These are phyloP conservation scores for Pocillopora verrucosa DNA, from an alignment of 64 coral and sea anemone species.

Conservation along the genomic window DNA sequence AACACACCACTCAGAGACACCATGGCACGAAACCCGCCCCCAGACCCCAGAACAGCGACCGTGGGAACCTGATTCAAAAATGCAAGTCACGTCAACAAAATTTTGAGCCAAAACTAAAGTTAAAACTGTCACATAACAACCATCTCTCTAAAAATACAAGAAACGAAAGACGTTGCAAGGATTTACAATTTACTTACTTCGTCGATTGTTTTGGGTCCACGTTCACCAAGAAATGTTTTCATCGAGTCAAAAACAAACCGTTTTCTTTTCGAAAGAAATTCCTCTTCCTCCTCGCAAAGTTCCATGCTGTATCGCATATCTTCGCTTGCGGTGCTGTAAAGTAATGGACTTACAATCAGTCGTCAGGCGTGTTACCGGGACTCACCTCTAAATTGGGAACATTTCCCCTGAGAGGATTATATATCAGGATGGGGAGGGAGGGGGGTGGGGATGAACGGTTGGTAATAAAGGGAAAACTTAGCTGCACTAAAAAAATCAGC, in stretches of 20 bases:
- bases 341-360: not conserved
- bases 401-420: too few species aligned
- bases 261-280: slow-evolving; percentile 30
- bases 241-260: slow-evolving; percentile 46
- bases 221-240: slow-evolving; percentile 11
- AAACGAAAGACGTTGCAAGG: not conserved
- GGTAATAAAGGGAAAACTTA: too few species aligned
- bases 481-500: too few species aligned
- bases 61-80: too few species aligned
- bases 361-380: not conserved
- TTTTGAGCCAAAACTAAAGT: not conserved
- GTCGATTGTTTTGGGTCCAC: slow-evolving; percentile 21
- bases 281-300: slow-evolving; percentile 34
- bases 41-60: slow-evolving; percentile 49
- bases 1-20: slow-evolving; percentile 32
- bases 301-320: slow-evolving; percentile 44
- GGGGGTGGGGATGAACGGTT: too few species aligned
- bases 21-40: slow-evolving; percentile 53
- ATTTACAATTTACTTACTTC: slow-evolving; percentile 13
- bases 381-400: too few species aligned
- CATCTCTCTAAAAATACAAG: too few species aligned
- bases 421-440: too few species aligned
- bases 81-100: not conserved
- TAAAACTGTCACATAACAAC: too few species aligned
- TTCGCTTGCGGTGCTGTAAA: not conserved